phyloP scores from a whole-genome alignment of 2,888 invertebrate species.

The Epistrophe grossulariae region DNA sequence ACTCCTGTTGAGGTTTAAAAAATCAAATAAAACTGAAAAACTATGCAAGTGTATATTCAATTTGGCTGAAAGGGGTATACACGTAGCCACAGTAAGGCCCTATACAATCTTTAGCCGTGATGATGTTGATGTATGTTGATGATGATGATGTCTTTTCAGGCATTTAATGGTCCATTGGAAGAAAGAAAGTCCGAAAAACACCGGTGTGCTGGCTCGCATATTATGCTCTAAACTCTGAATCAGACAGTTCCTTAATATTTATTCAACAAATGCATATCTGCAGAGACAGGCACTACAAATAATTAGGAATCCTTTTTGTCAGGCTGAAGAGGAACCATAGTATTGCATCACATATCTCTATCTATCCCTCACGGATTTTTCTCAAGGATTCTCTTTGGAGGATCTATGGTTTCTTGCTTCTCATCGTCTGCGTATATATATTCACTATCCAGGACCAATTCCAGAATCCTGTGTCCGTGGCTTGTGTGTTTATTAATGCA shows the following conservation, averaged over 20 bases:
- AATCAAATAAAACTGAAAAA: slow-evolving; percentile 42
- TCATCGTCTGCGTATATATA: background rate
- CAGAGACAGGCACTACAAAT: slow-evolving; percentile 48
- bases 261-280: background rate
- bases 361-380: slow-evolving; percentile 10
- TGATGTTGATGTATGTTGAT: background rate
- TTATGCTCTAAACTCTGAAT: slow-evolving; percentile 36
- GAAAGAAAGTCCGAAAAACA: slow-evolving; percentile 16
- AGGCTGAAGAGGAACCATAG: slow-evolving; percentile 10
- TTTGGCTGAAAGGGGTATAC: slow-evolving; percentile 47
- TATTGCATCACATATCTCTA: background rate
- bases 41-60: slow-evolving; percentile 32
- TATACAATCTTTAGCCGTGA: background rate
- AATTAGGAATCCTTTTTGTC: slow-evolving; percentile 60
- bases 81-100: background rate
- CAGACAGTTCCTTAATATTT: slow-evolving; percentile 17
- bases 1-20: background rate
- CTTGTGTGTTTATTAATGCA: slow-evolving; percentile 51
- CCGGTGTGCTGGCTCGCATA: background rate
- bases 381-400: slow-evolving; percentile 42
- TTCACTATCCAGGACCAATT: background rate
- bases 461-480: background rate
- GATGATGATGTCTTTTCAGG: slow-evolving; percentile 7
- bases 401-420: slow-evolving; percentile 9
- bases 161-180: slow-evolving; percentile 52